Evolutionary conservation across 92 coral and sea anemone species (phyloP).

Genomic region (Parazoanthus darwini): DNA sequence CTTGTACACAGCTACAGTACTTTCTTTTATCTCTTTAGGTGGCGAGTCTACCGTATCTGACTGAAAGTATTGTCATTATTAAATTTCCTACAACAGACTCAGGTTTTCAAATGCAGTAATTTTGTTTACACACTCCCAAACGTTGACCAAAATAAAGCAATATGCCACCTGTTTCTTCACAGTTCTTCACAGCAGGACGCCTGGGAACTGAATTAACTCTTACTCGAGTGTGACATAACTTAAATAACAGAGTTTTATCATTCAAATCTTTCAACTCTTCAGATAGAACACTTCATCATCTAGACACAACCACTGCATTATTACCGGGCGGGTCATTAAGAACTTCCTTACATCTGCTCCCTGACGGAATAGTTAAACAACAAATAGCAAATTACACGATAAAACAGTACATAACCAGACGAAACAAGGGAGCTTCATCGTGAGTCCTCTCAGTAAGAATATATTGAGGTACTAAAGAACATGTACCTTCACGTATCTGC

Average conservation of each 20-base stretch:
- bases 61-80: too few relatives aligned
- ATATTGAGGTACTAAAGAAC: too few relatives aligned
- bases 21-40: too few relatives aligned
- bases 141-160: not conserved
- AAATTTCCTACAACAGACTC: not conserved
- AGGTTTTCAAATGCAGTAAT: not conserved
- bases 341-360: not conserved
- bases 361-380: not conserved
- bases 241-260: not conserved
- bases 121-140: not conserved
- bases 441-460: too few relatives aligned
- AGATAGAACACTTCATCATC: not conserved
- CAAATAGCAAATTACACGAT: too few relatives aligned
- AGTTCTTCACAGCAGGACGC: not conserved
- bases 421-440: too few relatives aligned
- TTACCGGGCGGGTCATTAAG: not conserved
- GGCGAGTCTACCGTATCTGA: too few relatives aligned
- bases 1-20: too few relatives aligned
- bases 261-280: not conserved
- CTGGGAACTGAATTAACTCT: not conserved
- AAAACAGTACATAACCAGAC: too few relatives aligned
- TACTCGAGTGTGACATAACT: not conserved
- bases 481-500: too few relatives aligned
- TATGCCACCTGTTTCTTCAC: slow-evolving; percentile 6
- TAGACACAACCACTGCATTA: not conserved